These are phyloP conservation scores for Podabrus alpinus DNA, from an alignment of 2,888 invertebrate genomes.

Conservation along the genomic window DNA sequence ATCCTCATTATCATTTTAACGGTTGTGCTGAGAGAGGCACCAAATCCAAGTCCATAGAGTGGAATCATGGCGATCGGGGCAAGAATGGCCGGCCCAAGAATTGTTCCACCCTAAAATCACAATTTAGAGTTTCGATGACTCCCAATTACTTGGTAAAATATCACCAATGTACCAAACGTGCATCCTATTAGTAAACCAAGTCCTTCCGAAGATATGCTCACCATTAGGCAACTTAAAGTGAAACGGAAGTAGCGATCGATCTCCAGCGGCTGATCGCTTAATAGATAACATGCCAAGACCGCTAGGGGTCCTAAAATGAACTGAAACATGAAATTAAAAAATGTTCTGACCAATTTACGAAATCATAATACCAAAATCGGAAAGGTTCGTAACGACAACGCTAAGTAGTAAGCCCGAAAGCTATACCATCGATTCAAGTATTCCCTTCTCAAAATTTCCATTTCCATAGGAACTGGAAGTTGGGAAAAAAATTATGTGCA, in stretches of 20 bases:
- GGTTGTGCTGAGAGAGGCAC: too few species aligned
- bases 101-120: slow-evolving; percentile 63
- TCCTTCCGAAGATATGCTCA: slow-evolving; percentile 72
- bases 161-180: slow-evolving; percentile 62
- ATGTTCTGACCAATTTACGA: too few species aligned
- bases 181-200: slow-evolving; percentile 72
- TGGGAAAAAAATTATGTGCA: not conserved
- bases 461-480: slow-evolving; percentile 64
- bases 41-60: slow-evolving; percentile 68
- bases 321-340: not conserved
- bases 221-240: slow-evolving; percentile 60
- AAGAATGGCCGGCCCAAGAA: slow-evolving; percentile 61
- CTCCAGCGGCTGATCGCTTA: slow-evolving; percentile 72
- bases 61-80: slow-evolving; percentile 63
- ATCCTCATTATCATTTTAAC: not conserved
- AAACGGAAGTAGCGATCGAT: slow-evolving; percentile 65
- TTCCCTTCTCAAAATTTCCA: slow-evolving; percentile 63
- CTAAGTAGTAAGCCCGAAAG: slow-evolving; percentile 65
- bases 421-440: slow-evolving; percentile 72
- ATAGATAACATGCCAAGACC: slow-evolving; percentile 58
- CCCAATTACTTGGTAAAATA: slow-evolving; percentile 22
- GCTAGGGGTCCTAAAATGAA: slow-evolving; percentile 58
- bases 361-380: slow-evolving; percentile 57
- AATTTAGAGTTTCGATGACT: not conserved
- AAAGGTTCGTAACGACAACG: slow-evolving; percentile 60